These are phyloP conservation scores for Argyra leucocephala DNA, from an alignment of 2,888 invertebrate genomes.

Conservation along the genomic window DNA sequence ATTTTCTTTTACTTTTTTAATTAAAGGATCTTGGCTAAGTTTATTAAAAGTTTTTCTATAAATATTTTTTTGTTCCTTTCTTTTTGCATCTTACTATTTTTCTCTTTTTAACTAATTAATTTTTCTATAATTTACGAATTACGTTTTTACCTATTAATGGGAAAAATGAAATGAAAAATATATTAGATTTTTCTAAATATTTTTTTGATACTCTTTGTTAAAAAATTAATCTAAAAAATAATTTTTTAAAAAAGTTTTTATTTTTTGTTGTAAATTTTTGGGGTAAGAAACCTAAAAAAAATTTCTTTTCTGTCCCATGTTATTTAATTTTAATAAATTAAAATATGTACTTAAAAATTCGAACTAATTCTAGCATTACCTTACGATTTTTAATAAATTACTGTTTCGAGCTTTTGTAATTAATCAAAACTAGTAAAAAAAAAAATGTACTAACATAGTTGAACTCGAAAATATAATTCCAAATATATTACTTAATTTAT, in stretches of 20 bases:
- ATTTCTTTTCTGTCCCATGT: background rate
- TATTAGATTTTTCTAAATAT: slow-evolving; percentile 6
- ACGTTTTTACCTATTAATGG: slow-evolving; percentile 3
- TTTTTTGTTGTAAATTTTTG: background rate
- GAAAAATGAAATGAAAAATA: slow-evolving; percentile 3
- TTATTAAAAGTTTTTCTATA: background rate
- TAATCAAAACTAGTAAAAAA: too few species aligned
- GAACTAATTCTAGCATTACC: background rate
- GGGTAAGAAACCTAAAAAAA: background rate
- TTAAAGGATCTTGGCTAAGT: background rate
- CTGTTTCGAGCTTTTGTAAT: background rate
- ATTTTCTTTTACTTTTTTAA: background rate
- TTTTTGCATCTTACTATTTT: background rate
- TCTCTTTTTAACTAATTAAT: background rate
- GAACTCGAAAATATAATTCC: background rate
- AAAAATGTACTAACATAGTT: too few species aligned
- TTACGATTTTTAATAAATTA: slow-evolving; percentile 6
- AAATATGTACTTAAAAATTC: background rate
- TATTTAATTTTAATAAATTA: background rate
- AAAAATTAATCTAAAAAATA: background rate
- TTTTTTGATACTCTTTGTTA: slow-evolving; percentile 1
- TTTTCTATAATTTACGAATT: background rate
- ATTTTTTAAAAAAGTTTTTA: too few species aligned
- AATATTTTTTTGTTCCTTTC: background rate
- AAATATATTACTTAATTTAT: too few species aligned